Percentiles rank a stretch among this genome's conserved stretches.
Evolutionary conservation across 2,797 vertebrate genomes (phyloP).

Genomic region (Acestrorhynchus altus): DNA sequence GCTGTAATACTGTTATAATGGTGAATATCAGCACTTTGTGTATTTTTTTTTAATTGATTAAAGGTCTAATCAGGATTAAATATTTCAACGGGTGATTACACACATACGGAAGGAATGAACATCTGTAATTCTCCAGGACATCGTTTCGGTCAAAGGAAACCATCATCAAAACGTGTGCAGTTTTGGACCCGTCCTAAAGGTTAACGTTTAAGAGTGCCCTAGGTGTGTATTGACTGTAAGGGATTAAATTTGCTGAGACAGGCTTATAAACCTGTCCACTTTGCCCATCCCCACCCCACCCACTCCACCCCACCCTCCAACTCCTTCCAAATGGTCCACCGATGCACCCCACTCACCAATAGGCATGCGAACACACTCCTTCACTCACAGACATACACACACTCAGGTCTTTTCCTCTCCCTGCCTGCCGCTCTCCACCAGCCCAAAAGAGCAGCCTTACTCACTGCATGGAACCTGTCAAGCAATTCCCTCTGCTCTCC

Average conservation of each 20-base stretch:
- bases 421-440: slow-evolving; percentile 19
- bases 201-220: slow-evolving; percentile 47
- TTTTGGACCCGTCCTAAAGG: slow-evolving; percentile 22
- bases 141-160: slow-evolving; percentile 21
- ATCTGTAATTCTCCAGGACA: slow-evolving; percentile 17
- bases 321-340: slow-evolving; percentile 22
- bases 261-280: slow-evolving; percentile 57
- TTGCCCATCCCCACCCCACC: not conserved
- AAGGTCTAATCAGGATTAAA: slow-evolving; percentile 27
- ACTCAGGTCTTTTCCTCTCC: slow-evolving; percentile 41
- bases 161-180: slow-evolving; percentile 1
- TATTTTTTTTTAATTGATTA: slow-evolving; percentile 45
- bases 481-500: slow-evolving; percentile 58
- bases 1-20: slow-evolving; percentile 12
- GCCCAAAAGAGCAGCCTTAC: slow-evolving; percentile 47
- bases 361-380: slow-evolving; percentile 28
- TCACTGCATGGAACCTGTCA: slow-evolving; percentile 62
- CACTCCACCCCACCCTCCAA: not conserved
- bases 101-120: not conserved
- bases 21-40: not conserved
- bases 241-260: slow-evolving; percentile 64
- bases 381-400: slow-evolving; percentile 17
- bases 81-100: slow-evolving; percentile 27
- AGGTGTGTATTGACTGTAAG: slow-evolving; percentile 48
- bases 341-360: slow-evolving; percentile 27